Percentiles rank a stretch among this genome's conserved stretches.
Evolutionary conservation across 1,140 invertebrate species (phyloP).

Genomic region (Fopius arisanus): DNA sequence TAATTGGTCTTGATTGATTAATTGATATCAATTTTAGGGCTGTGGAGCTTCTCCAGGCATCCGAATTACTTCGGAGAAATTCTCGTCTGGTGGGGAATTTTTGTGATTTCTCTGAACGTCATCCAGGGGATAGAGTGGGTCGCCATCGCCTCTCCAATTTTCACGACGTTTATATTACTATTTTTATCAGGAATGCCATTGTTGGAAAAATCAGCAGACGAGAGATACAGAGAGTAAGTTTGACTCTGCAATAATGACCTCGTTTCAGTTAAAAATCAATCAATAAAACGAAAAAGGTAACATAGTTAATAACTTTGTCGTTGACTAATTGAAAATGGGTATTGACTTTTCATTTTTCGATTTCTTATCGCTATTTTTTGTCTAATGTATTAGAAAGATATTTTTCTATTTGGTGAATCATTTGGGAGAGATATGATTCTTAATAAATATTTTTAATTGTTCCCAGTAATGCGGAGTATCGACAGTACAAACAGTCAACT

Average conservation of each 20-base stretch:
- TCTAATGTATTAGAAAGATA: too few relatives aligned
- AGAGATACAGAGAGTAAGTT: conserved; percentile 87
- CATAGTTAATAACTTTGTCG: too few relatives aligned
- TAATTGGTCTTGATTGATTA: not conserved
- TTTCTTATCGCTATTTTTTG: too few relatives aligned
- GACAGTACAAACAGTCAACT: conserved; percentile 85
- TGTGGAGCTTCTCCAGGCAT: conserved; percentile 90
- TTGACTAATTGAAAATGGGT: too few relatives aligned
- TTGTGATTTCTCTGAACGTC: conserved; percentile 87
- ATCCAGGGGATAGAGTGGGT: conserved; percentile 83
- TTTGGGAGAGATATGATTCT: too few relatives aligned
- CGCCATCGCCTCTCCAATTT: conserved; percentile 86
- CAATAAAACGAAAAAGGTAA: too few relatives aligned
- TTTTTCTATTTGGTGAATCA: too few relatives aligned
- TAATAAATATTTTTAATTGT: conserved; percentile 19
- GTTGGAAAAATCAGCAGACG: conserved; percentile 84
- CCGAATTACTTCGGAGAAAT: conserved; percentile 97
- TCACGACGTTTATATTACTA: conserved; percentile 87
- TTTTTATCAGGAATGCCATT: conserved; percentile 88
- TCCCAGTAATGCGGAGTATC: conserved; percentile 81
- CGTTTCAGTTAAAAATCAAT: too few relatives aligned
- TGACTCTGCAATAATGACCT: too few relatives aligned
- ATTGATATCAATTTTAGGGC: conserved; percentile 64
- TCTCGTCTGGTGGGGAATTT: conserved; percentile 92
- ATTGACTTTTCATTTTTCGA: too few relatives aligned